Evolutionary conservation across 2,113 vertebrate genomes (phyloP), one percentile per base, ranked within the genome.

Genomic region (Bambusicola thoracicus): DNA sequence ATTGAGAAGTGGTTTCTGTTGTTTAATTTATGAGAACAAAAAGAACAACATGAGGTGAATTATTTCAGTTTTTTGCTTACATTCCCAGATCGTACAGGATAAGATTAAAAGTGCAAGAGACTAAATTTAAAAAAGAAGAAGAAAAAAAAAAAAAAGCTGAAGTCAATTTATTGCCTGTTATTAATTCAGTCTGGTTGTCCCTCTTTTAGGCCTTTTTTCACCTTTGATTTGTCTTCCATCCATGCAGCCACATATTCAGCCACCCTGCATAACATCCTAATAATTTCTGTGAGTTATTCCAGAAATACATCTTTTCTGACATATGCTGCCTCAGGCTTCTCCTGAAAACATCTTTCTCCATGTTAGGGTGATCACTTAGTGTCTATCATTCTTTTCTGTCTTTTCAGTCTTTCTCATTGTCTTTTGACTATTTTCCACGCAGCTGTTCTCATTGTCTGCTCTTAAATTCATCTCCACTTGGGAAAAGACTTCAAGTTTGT

Each of bases 291-390:
- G 80, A 85, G 30, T 84, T 80, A 80, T 89, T 94, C 82, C 11
- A 3, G 78, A 81, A 49, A 80, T 41, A 59, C 24, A 69, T 91
- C 89, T 92, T 91, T 96, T 83, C 63, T 95, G 90, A 97, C 90
- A 88, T 4, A 58, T 43, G 13, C 30, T 80, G 82, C 95, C 92
- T 89, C 22, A 51, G 88, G 88, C 87, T 81, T 88, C 78, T 94
- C 74, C 84, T 70, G 53, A 59, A 94, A 85, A 56, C 53, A 88
- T 65, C 6, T 40, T 81, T 91, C 82, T 88, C 70, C 61, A 72
- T 70, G 87, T 72, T 91, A 80, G 81, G 70, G 70, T 59, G 46
- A 75, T 93, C 85, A 82, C 46, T 96, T 93, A 88, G 41, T 77
- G 79, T 85, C 87, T 84, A 34, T 94, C 69, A 87, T 81, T 81